Conservation (phyloP, 2,113 vertebrate genomes). For the Choloepus hoffmanni region DNA sequence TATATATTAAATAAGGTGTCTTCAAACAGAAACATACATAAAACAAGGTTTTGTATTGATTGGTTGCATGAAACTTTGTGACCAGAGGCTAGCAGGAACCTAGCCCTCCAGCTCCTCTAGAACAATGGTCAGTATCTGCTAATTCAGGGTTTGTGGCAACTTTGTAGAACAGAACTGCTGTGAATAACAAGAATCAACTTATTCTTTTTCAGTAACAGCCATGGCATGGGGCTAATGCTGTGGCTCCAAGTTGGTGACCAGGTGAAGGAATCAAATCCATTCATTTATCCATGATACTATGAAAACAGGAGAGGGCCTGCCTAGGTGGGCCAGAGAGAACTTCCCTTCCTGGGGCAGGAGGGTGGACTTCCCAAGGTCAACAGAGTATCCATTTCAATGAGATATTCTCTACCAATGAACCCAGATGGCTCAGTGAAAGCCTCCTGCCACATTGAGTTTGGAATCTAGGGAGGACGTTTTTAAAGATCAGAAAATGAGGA, state of each 20-base stretch:
- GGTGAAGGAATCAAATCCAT: not conserved
- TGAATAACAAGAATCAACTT: not conserved
- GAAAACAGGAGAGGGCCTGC: not conserved
- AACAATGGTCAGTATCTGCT: no score
- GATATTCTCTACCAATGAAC: not conserved
- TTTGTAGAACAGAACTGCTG: no score
- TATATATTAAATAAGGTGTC: no score
- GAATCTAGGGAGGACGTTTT: not conserved
- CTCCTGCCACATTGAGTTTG: not conserved
- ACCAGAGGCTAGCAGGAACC: no score
- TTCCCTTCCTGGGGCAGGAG: not conserved
- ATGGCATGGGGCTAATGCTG: no score
- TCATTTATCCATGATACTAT: not conserved
- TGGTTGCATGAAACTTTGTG: no score
- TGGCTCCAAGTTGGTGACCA: not conserved
- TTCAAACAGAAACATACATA: no score
- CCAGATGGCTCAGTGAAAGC: not conserved
- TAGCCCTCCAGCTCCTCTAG: no score
- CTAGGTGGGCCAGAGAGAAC: not conserved
- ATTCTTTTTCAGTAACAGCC: slow-evolving; percentile 11
- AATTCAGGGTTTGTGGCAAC: no score
- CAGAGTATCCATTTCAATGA: not conserved
- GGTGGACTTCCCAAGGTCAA: not conserved
- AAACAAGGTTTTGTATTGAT: no score
- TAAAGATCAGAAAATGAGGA: not conserved